Percentiles rank a stretch among this genome's conserved stretches.
Evolutionary conservation across 2,888 invertebrate species (phyloP).

Genomic region (Orgyia antiqua): DNA sequence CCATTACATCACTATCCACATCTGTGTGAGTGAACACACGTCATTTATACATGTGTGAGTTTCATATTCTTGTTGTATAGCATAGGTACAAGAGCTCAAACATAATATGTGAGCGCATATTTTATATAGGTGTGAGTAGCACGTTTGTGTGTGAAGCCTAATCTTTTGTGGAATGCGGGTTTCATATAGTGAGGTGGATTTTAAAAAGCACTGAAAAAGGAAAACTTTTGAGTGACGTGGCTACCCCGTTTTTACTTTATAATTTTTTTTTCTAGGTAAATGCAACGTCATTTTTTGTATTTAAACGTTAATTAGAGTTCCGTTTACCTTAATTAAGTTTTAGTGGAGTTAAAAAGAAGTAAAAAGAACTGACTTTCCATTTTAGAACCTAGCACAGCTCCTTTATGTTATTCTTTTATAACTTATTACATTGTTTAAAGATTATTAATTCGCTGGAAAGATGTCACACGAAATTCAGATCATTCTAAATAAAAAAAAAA

Average conservation of each 20-base stretch:
- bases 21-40: conserved; percentile 32
- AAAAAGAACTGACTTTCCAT: too few relatives aligned
- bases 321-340: conserved; percentile 3
- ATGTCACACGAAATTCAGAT: too few relatives aligned
- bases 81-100: background rate
- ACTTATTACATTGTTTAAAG: too few relatives aligned
- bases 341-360: too few relatives aligned
- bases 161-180: conserved; percentile 74
- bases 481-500: too few relatives aligned
- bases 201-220: conserved; percentile 63
- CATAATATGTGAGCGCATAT: conserved; percentile 21
- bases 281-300: conserved; percentile 16
- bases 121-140: conserved; percentile 29
- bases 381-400: too few relatives aligned
- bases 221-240: conserved; percentile 46
- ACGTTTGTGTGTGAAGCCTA: conserved; percentile 52
- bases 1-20: conserved; percentile 61
- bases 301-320: conserved; percentile 18
- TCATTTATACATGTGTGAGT: conserved; percentile 19
- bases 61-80: conserved; percentile 6
- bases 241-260: conserved; percentile 32
- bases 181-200: conserved; percentile 64
- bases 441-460: too few relatives aligned
- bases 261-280: conserved; percentile 21
- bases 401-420: too few relatives aligned